phyloP scores from a whole-genome alignment of 2,113 vertebrate species.

The Gopherus evgoodei region DNA sequence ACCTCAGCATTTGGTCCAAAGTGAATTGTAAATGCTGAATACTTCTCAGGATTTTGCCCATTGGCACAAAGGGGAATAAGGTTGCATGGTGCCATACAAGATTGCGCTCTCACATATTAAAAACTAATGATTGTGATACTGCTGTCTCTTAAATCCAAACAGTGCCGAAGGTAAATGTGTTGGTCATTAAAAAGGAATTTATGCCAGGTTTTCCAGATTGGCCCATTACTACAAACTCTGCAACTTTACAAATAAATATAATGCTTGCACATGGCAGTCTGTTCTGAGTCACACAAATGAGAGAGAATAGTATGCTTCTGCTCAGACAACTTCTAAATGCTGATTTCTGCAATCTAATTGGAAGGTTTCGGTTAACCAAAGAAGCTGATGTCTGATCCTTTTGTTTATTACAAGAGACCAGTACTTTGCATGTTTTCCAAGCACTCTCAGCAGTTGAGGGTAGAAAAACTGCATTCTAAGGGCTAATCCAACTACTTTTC shows the following conservation, averaged over 20 bases:
- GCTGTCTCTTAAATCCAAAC: neutral
- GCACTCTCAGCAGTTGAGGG: neutral
- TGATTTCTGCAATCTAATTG: neutral
- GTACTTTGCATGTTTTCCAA: neutral
- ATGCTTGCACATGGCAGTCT: rapidly evolving
- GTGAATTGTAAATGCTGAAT: neutral
- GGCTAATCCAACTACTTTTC: neutral
- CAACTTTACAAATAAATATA: neutral
- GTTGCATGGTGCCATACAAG: neutral
- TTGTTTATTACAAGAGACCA: neutral
- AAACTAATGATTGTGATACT: neutral
- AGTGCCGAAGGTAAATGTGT: neutral
- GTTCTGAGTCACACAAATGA: slow-evolving; percentile 19
- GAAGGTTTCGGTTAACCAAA: neutral
- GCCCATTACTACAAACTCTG: neutral
- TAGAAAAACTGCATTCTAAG: neutral
- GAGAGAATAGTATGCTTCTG: neutral
- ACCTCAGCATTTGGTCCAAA: neutral
- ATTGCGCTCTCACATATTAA: neutral
- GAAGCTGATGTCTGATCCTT: neutral
- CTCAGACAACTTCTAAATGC: neutral
- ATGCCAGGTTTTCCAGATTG: neutral
- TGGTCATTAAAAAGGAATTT: neutral
- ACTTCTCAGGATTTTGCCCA: neutral
- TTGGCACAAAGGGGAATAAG: neutral